Conservation (phyloP, 2,888 invertebrate genomes). For the Limenitis camilla region DNA sequence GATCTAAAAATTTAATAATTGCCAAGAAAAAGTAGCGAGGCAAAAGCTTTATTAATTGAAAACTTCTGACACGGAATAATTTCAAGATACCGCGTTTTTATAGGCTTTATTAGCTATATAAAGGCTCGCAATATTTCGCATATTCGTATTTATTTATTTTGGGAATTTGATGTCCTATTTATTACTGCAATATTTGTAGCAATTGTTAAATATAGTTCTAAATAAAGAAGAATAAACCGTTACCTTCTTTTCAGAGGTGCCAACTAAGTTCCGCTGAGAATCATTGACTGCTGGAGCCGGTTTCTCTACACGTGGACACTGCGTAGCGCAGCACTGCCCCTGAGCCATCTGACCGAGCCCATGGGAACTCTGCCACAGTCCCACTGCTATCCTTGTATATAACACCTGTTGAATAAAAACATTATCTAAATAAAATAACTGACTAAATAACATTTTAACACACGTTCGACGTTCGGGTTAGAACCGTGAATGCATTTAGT, state of each 20-base stretch:
- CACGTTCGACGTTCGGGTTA: too few species aligned
- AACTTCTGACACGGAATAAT: background rate
- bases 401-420: slow-evolving; percentile 71
- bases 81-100: background rate
- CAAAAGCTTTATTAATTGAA: background rate
- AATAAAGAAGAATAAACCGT: background rate
- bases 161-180: too few species aligned
- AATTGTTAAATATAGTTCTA: too few species aligned
- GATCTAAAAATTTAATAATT: too few species aligned
- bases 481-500: too few species aligned
- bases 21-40: too few species aligned
- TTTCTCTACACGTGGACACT: slow-evolving; percentile 46
- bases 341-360: slow-evolving; percentile 71
- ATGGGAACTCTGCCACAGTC: slow-evolving; percentile 86
- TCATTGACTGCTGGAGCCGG: slow-evolving; percentile 33
- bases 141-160: too few species aligned
- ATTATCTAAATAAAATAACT: background rate
- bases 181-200: too few species aligned
- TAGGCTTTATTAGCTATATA: background rate
- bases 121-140: too few species aligned
- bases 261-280: slow-evolving; percentile 48
- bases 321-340: slow-evolving; percentile 57
- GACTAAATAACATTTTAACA: too few species aligned
- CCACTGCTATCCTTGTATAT: slow-evolving; percentile 88
- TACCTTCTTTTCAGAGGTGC: slow-evolving; percentile 54